Percentiles rank a stretch among this genome's conserved stretches.
phyloP scores from a whole-genome alignment of 1,140 invertebrate genomes.

The Asobara japonica region DNA sequence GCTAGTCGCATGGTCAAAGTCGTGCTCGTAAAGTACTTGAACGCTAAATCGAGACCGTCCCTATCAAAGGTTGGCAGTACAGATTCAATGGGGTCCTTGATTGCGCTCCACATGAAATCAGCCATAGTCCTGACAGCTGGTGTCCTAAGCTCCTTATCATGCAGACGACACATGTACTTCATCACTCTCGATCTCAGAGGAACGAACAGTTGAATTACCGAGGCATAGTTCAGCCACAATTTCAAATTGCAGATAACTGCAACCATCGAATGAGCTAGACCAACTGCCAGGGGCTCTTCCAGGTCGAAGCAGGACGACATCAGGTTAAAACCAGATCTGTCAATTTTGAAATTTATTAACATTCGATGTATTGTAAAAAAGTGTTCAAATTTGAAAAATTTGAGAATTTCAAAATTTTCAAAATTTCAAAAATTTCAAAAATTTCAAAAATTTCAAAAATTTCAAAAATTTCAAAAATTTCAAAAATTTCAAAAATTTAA shows the following conservation, averaged over 20 bases:
- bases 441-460: too few relatives aligned
- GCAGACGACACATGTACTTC: constrained; percentile 92
- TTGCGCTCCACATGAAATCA: constrained; percentile 93
- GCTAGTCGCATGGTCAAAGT: constrained; percentile 92
- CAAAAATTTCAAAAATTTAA: too few relatives aligned
- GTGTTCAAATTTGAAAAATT: too few relatives aligned
- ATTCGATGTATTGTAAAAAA: too few relatives aligned
- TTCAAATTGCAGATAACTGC: constrained; percentile 91
- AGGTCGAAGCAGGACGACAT: constrained; percentile 87
- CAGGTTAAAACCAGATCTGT: constrained; percentile 86
- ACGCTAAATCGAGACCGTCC: constrained; percentile 89
- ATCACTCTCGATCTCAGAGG: constrained; percentile 86
- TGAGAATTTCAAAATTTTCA: too few relatives aligned
- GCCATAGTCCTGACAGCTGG: constrained; percentile 91
- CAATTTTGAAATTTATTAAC: too few relatives aligned
- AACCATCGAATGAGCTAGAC: constrained; percentile 90
- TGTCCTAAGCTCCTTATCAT: constrained; percentile 88
- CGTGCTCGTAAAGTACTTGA: constrained; percentile 94
- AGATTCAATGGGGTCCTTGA: constrained; percentile 90
- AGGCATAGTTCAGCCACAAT: constrained; percentile 92
- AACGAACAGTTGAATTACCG: constrained; percentile 87
- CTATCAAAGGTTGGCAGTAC: constrained; percentile 84
- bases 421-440: too few relatives aligned
- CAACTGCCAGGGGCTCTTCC: constrained; percentile 81
- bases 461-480: too few relatives aligned